Conservation (phyloP, 2,888 invertebrate species). For the Cephonodes hylas region DNA sequence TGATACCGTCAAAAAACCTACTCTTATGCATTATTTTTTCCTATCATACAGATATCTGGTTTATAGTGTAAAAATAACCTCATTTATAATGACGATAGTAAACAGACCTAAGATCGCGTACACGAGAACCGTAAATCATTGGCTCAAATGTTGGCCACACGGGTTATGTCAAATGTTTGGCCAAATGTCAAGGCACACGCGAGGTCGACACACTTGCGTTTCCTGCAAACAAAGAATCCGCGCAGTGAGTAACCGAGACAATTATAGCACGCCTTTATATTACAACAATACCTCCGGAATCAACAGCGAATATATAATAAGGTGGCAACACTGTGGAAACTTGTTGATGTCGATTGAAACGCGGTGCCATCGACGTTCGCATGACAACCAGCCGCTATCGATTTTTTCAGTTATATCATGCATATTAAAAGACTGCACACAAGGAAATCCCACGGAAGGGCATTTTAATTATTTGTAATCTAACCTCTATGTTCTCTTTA, state of each 20-base stretch:
- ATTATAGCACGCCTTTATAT: constrained; percentile 26
- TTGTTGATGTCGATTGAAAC: not conserved
- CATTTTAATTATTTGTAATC: no score
- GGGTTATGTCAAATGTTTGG: constrained; percentile 29
- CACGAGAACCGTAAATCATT: not conserved
- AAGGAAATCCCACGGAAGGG: no score
- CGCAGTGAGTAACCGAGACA: constrained; percentile 25
- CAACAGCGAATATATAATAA: not conserved
- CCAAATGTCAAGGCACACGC: constrained; percentile 46
- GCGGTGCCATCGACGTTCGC: no score
- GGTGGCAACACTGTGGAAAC: not conserved
- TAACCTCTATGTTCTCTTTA: no score
- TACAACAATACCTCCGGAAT: constrained; percentile 21
- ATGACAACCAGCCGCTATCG: no score
- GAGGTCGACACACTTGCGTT: constrained; percentile 43
- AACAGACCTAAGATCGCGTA: not conserved
- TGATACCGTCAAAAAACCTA: no score
- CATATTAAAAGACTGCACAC: no score
- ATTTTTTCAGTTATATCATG: no score
- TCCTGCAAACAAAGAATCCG: constrained; percentile 41
- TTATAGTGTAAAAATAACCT: no score
- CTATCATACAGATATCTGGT: no score
- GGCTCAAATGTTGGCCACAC: not conserved
- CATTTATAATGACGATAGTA: not conserved
- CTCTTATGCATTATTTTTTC: no score